These are phyloP conservation scores for Spodoptera frugiperda DNA, from an alignment of 1,140 invertebrate species.

Conservation along the genomic window DNA sequence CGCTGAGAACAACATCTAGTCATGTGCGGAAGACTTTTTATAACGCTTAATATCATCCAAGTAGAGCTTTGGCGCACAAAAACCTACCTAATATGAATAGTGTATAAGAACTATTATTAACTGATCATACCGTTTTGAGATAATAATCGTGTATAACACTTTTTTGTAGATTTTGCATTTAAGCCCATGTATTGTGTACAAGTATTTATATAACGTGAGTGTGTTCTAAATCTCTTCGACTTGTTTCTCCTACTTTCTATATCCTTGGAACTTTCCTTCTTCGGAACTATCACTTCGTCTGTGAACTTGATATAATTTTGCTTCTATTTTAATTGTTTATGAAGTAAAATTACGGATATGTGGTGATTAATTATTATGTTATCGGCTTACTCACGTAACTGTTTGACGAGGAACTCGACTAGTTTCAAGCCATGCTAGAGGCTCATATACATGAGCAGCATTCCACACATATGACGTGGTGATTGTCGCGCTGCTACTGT, in stretches of 20 bases:
- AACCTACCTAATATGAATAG: constrained; percentile 75
- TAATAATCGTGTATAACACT: constrained; percentile 82
- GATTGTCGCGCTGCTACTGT: no score
- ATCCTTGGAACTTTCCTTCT: constrained; percentile 37
- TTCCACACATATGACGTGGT: no score
- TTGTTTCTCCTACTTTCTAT: constrained; percentile 57
- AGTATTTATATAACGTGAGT: constrained; percentile 79
- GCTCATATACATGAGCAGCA: no score
- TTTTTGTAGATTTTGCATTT: constrained; percentile 84
- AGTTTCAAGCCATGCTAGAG: no score
- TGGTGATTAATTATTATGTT: no score
- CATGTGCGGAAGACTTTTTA: constrained; percentile 55
- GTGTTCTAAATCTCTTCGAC: constrained; percentile 72
- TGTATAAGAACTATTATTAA: constrained; percentile 78
- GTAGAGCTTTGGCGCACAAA: constrained; percentile 84
- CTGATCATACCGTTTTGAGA: constrained; percentile 78
- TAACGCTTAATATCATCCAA: constrained; percentile 75
- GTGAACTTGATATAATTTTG: constrained; percentile 42
- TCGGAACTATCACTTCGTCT: background rate
- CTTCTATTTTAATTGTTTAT: background rate
- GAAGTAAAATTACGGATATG: no score
- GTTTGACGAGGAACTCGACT: no score
- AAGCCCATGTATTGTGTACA: constrained; percentile 82
- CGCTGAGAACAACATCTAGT: constrained; percentile 7
- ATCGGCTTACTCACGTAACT: no score